Evolutionary conservation across 2,113 vertebrate species (phyloP).

Genomic region (Anseranas semipalmata): DNA sequence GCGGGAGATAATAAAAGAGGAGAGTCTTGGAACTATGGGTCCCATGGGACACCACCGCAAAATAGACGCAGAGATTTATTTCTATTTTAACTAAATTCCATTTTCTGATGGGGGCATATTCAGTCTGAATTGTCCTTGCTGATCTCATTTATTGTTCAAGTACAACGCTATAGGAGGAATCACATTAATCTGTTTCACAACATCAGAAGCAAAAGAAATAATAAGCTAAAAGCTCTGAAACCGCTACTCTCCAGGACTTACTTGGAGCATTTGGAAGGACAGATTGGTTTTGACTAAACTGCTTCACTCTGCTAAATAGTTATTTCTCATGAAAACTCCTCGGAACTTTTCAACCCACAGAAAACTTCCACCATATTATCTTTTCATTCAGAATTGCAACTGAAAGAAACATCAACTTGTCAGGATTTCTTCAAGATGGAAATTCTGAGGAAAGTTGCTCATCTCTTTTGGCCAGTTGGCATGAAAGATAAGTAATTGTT

Average conservation of each 20-base stretch:
- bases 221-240: not conserved
- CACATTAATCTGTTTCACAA: not conserved
- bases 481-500: not conserved
- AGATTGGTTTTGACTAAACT: not conserved
- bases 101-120: conserved; percentile 1
- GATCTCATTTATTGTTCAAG: not conserved
- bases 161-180: not conserved
- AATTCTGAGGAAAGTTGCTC: not conserved
- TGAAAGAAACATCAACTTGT: conserved; percentile 1
- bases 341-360: not conserved
- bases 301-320: not conserved
- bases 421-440: not conserved
- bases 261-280: not conserved
- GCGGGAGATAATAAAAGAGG: not conserved
- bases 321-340: conserved; percentile 11
- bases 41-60: not conserved
- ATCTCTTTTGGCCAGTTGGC: not conserved
- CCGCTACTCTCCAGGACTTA: not conserved
- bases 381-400: conserved; percentile 23
- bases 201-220: not conserved
- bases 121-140: not conserved
- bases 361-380: not conserved
- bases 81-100: not conserved
- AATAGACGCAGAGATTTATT: conserved; percentile 9
- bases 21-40: not conserved